Evolutionary conservation across 2,888 invertebrate genomes (phyloP).

Genomic region (Petrophora chlorosata): DNA sequence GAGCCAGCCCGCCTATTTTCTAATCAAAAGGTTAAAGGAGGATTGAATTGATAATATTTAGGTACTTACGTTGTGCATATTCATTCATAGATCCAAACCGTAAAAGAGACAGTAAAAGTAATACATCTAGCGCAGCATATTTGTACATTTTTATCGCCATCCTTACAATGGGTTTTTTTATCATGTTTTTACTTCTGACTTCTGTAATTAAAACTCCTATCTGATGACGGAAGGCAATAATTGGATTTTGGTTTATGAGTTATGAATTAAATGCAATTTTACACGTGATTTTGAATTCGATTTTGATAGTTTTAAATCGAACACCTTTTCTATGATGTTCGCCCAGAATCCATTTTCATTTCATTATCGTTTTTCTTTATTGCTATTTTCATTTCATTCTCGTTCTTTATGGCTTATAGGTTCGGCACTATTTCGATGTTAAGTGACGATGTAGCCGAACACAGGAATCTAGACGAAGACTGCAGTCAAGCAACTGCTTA

Average conservation of each 20-base stretch:
- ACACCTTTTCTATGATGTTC: not conserved
- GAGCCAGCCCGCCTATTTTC: too few species aligned
- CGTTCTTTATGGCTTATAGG: too few species aligned
- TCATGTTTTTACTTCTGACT: conserved; percentile 11
- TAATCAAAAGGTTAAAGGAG: too few species aligned
- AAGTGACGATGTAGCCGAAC: too few species aligned
- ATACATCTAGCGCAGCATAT: conserved; percentile 3
- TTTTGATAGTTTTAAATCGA: not conserved
- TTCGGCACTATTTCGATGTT: too few species aligned
- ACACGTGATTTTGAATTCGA: conserved; percentile 11
- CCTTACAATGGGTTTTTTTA: conserved; percentile 8
- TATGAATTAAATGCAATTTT: conserved; percentile 10
- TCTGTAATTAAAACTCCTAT: conserved; percentile 6
- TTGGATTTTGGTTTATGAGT: conserved; percentile 36
- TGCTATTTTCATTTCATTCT: too few species aligned
- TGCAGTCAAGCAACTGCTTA: too few species aligned
- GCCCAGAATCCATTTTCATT: too few species aligned
- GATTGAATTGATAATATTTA: too few species aligned
- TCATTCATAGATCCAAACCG: conserved; percentile 29
- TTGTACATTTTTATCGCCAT: conserved; percentile 18
- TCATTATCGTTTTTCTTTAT: too few species aligned
- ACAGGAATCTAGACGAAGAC: too few species aligned
- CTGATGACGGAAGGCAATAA: conserved; percentile 15
- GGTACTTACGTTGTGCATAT: conserved; percentile 54
- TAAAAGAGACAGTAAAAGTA: conserved; percentile 27